These are phyloP conservation scores for Pterobdella sp. DNA, from an alignment of 2,888 invertebrate species.

Conservation along the genomic window DNA sequence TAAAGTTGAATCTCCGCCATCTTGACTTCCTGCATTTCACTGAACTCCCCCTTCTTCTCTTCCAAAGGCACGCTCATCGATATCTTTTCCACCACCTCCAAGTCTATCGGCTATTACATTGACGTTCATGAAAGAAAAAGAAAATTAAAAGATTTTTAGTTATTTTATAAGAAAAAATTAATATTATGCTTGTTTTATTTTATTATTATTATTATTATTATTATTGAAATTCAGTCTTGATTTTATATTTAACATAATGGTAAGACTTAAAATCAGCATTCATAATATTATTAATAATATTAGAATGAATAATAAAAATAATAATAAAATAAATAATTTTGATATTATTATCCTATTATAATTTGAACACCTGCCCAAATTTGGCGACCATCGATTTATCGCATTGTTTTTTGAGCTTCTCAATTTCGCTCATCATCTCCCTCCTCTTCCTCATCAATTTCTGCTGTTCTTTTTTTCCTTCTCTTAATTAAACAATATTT, in stretches of 20 bases:
- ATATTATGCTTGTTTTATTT: too few species aligned
- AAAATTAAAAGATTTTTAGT: not conserved
- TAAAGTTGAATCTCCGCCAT: not conserved
- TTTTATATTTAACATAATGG: too few species aligned
- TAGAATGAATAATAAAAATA: not conserved
- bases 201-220: too few species aligned
- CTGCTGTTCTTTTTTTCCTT: slow-evolving; percentile 47
- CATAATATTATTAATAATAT: not conserved
- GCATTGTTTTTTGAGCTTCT: slow-evolving; percentile 46
- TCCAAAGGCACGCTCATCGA: slow-evolving; percentile 16
- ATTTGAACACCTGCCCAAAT: slow-evolving; percentile 42
- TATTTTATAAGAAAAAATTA: too few species aligned
- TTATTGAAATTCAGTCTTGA: too few species aligned
- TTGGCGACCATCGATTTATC: slow-evolving; percentile 50
- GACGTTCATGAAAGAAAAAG: not conserved
- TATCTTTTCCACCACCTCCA: slow-evolving; percentile 18
- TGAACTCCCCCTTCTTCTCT: not conserved
- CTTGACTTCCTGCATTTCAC: not conserved
- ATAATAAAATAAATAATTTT: not conserved
- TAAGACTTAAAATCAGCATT: not conserved
- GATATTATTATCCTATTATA: not conserved
- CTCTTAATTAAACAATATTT: slow-evolving; percentile 39
- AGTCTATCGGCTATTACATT: not conserved
- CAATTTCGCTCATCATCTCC: slow-evolving; percentile 46
- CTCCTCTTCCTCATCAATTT: slow-evolving; percentile 49